Evolutionary conservation across 2,113 vertebrate genomes (phyloP).

Genomic region (Phylloscopus whistleri): DNA sequence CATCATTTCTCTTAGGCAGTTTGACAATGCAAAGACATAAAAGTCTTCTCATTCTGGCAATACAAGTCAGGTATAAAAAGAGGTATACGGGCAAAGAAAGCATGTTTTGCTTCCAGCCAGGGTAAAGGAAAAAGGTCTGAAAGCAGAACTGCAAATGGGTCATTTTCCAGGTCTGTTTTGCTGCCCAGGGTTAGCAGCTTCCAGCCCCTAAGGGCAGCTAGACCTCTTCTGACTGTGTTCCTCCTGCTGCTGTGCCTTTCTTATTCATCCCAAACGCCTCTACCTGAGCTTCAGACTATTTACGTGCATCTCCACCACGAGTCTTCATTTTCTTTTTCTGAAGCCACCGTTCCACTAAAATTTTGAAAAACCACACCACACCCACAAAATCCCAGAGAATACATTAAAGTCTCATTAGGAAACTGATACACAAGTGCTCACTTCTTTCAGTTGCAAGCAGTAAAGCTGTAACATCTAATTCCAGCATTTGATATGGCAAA

Average conservation of each 20-base stretch:
- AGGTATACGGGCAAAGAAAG: background rate
- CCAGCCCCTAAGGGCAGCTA: background rate
- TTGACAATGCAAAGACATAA: background rate
- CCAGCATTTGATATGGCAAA: background rate
- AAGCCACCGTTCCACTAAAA: background rate
- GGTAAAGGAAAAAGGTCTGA: background rate
- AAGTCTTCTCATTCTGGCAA: background rate
- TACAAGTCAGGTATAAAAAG: background rate
- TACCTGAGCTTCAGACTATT: background rate
- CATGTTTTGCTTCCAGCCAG: background rate
- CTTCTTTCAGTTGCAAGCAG: background rate
- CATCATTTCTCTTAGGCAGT: background rate
- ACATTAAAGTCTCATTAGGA: background rate
- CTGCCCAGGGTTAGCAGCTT: background rate
- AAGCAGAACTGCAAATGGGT: background rate
- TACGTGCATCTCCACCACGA: background rate
- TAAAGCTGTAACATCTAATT: background rate
- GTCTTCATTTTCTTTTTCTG: background rate
- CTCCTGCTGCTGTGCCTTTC: rapidly evolving
- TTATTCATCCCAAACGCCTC: background rate
- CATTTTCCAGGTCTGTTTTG: background rate
- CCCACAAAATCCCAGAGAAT: background rate
- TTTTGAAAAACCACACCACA: background rate
- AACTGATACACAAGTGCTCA: background rate
- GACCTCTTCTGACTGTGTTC: background rate